Evolutionary conservation across 2,113 vertebrate genomes (phyloP), one percentile per base, ranked within the genome.

Genomic region (Vicugna pacos): DNA sequence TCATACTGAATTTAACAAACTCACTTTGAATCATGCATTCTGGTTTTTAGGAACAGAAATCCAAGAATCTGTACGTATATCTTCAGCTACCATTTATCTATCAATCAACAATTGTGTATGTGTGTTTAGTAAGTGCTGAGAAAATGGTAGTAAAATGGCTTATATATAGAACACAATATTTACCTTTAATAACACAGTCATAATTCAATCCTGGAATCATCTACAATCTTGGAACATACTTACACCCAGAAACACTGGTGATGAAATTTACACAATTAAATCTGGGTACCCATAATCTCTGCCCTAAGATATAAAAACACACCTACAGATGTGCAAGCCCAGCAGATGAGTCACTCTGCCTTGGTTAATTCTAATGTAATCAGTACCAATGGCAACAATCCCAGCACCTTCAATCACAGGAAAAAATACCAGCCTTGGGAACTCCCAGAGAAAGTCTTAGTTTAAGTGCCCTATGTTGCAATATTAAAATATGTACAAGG

Each of bases 231-330:
- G 80, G n/a, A 72, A 72, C 14, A 75, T 54, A 85, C 4, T 70
- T 90, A 92, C 20, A 85, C 28, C 20, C 35, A 95, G 62, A 94
- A 30, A 96, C 17, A 65, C 38, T 73, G 76, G 14, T 87, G n/a
- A 94, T 62, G 26, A 77, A 93, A 90, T 91, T 73, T 64, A 90
- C 24, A 96, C 9, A 94, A 62, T 93, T 87, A 87, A 67, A 64
- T 83, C 52, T 73, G 69, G 35, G n/a, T 58, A 28, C 6, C 38
- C 70, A 80, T 35, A 91, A 90, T 93, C 19, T 91, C 50, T 87
- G 42, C 46, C 85, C 76, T 50, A 91, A 94, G n/a, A 48, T 62
- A 91, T 11, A 79, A 84, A 95, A 93, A 79, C 7, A 89, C 54
- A 77, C n/a, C 79, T 72, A 96, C 72, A 79, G 46, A 72, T 83